Percentiles rank a stretch among this genome's conserved stretches.
Evolutionary conservation across 2,888 invertebrate species (phyloP).

Genomic region (Clostera curtula): DNA sequence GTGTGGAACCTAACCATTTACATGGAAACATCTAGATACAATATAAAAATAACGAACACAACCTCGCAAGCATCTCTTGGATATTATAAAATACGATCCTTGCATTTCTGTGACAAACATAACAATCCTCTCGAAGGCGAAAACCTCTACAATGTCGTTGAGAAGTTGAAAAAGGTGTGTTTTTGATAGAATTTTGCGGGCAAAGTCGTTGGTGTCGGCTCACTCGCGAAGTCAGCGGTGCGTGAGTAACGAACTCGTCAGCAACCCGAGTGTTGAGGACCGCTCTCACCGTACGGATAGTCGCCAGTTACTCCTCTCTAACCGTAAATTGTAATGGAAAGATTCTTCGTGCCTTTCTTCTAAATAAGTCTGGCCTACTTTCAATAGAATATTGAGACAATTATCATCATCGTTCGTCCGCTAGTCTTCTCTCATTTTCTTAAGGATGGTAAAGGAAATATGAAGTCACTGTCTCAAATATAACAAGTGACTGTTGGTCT

Average conservation of each 20-base stretch:
- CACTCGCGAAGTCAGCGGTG: constrained; percentile 60
- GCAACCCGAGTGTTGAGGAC: constrained; percentile 34
- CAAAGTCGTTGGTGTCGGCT: constrained; percentile 57
- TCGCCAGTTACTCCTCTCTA: constrained; percentile 24
- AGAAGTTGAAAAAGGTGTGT: constrained; percentile 56
- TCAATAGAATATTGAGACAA: no score
- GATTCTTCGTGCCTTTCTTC: constrained; percentile 9
- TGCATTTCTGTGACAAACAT: constrained; percentile 4
- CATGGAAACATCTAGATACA: no score
- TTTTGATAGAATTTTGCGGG: constrained; percentile 52
- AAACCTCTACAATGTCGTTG: constrained; percentile 41
- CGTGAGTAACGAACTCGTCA: constrained; percentile 63
- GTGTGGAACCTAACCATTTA: no score
- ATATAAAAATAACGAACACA: no score
- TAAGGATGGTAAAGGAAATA: no score
- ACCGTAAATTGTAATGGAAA: constrained; percentile 18
- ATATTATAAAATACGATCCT: not conserved
- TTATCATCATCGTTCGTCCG: no score
- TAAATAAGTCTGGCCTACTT: no score
- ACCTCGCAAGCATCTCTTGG: no score
- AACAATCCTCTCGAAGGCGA: constrained; percentile 26
- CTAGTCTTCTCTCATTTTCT: no score
- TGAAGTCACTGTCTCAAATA: no score
- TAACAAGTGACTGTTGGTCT: no score
- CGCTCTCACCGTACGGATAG: constrained; percentile 25